Conservation (phyloP, 2,113 vertebrate species). For the Indri indri region DNA sequence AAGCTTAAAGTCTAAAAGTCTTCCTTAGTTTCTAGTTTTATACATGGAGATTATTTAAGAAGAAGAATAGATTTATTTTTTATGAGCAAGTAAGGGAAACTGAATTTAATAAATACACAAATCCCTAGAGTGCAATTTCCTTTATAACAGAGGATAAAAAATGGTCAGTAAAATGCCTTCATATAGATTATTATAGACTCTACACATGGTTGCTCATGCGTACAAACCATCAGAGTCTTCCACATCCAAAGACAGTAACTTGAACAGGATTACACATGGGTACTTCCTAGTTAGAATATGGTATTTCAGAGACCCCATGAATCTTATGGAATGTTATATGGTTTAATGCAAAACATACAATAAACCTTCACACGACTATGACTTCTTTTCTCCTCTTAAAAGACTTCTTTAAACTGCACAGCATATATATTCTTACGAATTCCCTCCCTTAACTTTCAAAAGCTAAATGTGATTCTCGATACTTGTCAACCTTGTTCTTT, state of each 20-base stretch:
- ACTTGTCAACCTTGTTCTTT: background rate
- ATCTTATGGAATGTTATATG: background rate
- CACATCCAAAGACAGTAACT: background rate
- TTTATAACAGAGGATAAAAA: constrained; percentile 26
- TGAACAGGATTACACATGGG: background rate
- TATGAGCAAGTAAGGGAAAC: background rate
- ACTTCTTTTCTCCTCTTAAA: background rate
- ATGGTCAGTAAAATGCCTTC: background rate
- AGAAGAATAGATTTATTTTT: background rate
- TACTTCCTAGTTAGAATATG: background rate
- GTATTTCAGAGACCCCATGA: background rate
- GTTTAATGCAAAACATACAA: background rate
- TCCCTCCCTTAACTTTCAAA: background rate
- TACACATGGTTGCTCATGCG: rapidly evolving
- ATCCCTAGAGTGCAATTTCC: background rate
- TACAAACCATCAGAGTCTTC: background rate
- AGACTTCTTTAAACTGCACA: background rate
- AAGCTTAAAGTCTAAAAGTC: background rate
- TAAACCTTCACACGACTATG: background rate
- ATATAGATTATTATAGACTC: background rate
- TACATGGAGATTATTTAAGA: background rate
- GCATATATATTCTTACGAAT: background rate
- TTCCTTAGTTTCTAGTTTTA: background rate
- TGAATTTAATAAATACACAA: constrained; percentile 25
- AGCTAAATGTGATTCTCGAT: background rate